Percentiles rank a stretch among this genome's conserved stretches.
Evolutionary conservation across 2,797 vertebrate species (phyloP).

Genomic region (Antrozous pallidus): DNA sequence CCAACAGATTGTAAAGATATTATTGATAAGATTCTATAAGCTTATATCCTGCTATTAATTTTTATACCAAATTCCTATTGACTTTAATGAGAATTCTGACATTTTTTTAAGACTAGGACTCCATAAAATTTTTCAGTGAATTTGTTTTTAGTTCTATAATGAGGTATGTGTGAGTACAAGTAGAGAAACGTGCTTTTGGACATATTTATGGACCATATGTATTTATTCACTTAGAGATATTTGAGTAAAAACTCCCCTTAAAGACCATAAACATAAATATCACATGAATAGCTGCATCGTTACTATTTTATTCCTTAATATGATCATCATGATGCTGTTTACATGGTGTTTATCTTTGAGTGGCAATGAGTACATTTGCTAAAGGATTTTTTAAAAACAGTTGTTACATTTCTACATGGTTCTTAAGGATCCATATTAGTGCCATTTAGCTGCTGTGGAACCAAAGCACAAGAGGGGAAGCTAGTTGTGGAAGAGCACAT

Average conservation of each 20-base stretch:
- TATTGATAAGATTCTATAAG: constrained; percentile 60
- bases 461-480: not conserved
- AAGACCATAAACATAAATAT: constrained; percentile 11
- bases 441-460: not conserved
- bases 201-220: constrained; percentile 49
- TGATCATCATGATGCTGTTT: not conserved
- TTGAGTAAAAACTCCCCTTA: constrained; percentile 35
- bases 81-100: constrained; percentile 38
- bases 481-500: not conserved
- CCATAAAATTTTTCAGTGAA: constrained; percentile 55
- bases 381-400: not conserved
- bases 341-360: constrained; percentile 25
- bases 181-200: constrained; percentile 41
- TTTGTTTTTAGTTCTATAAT: constrained; percentile 46
- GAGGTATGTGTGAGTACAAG: constrained; percentile 21
- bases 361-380: not conserved
- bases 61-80: constrained; percentile 50
- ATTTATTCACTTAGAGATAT: constrained; percentile 41
- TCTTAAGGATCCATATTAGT: not conserved
- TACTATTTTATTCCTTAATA: constrained; percentile 17
- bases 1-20: constrained; percentile 59
- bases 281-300: constrained; percentile 17
- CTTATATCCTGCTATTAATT: constrained; percentile 51
- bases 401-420: not conserved
- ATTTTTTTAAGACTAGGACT: constrained; percentile 34